phyloP scores from a whole-genome alignment of 2,797 vertebrate genomes.

The Meda fulgida region DNA sequence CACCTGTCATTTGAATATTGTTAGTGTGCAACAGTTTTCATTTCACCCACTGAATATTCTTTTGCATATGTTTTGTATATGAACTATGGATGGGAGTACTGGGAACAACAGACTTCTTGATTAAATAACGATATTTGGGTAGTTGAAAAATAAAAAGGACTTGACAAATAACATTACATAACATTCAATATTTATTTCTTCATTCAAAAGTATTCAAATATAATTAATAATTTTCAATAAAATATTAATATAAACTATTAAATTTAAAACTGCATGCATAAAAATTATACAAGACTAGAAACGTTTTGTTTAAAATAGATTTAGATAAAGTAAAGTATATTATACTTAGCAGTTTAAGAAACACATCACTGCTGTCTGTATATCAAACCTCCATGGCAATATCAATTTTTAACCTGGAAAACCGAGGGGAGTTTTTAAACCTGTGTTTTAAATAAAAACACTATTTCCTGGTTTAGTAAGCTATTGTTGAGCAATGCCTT shows the following conservation, averaged over 20 bases:
- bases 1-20: constrained; percentile 33
- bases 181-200: background rate
- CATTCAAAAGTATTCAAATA: background rate
- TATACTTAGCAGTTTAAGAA: background rate
- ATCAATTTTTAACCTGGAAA: constrained; percentile 2
- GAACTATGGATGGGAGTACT: background rate
- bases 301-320: background rate
- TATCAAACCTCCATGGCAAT: background rate
- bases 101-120: constrained; percentile 13
- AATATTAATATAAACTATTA: background rate
- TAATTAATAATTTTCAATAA: background rate
- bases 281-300: background rate
- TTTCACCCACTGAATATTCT: background rate
- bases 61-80: constrained; percentile 53
- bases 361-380: background rate
- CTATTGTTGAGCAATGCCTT: constrained; percentile 3
- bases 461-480: constrained; percentile 23
- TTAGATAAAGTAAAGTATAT: background rate
- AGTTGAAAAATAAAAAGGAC: background rate
- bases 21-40: constrained; percentile 12
- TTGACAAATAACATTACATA: background rate
- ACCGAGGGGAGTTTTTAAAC: background rate
- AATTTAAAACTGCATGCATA: background rate
- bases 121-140: constrained; percentile 2
- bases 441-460: background rate